phyloP scores from a whole-genome alignment of 1,140 invertebrate genomes.

The Cepaea nemoralis region DNA sequence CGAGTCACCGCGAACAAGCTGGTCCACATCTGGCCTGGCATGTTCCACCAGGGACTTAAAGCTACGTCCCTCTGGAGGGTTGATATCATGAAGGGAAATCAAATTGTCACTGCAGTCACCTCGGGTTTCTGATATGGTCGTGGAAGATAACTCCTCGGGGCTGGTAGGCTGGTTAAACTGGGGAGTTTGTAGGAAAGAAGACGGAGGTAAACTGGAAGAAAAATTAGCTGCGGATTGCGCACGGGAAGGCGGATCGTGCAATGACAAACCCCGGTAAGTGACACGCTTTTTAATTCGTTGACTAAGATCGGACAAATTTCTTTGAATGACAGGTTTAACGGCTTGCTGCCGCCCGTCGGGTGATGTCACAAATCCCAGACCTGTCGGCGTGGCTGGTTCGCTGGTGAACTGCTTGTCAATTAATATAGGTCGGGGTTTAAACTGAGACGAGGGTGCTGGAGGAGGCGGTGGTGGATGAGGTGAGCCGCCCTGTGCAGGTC shows the following conservation, averaged over 20 bases:
- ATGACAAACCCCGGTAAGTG: constrained; percentile 72
- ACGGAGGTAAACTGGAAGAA: not conserved
- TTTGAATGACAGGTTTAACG: constrained; percentile 78
- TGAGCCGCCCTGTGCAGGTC: constrained; percentile 25
- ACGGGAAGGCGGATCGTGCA: constrained; percentile 44
- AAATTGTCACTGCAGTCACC: not conserved
- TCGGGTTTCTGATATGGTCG: not conserved
- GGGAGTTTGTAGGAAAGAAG: not conserved
- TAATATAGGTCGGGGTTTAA: constrained; percentile 60
- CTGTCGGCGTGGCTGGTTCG: constrained; percentile 82
- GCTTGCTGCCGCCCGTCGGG: not conserved
- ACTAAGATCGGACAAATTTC: constrained; percentile 84
- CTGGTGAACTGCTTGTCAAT: constrained; percentile 81
- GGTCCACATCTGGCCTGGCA: not conserved
- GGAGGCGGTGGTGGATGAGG: constrained; percentile 54
- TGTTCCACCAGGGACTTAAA: not conserved
- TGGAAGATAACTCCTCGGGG: not conserved
- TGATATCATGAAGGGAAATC: not conserved
- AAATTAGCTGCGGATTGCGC: not conserved
- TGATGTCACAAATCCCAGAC: constrained; percentile 55
- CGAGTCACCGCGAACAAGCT: too few species aligned
- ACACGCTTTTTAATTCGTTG: constrained; percentile 87
- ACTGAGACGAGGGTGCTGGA: constrained; percentile 44
- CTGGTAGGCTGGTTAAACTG: not conserved
- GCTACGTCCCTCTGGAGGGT: not conserved